Base-by-base conservation (phyloP, 1,140 invertebrate genomes). In the Drosophila repleta region DNA sequence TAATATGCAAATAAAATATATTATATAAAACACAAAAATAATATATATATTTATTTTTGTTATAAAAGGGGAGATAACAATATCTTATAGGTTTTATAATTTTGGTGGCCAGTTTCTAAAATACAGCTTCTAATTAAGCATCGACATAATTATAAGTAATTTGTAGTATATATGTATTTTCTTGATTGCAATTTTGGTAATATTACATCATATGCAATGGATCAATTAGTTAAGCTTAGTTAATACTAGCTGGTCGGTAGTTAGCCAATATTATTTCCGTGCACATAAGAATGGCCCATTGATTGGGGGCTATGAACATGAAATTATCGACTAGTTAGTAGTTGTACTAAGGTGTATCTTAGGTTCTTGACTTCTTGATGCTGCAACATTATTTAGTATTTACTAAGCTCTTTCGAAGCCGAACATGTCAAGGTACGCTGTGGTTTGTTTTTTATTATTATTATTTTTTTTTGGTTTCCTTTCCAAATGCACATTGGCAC, bases 341-440 rank as follows among this genome's bases (percentile, higher is more conserved):
- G 18, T 20, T 20, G 55, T 60, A 60, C 69, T 72, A 35, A 49
- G 37, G 18, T 35, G 60, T n/a, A 24, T 46, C 45, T 67, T 20
- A 35, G 26, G 46, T 57, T 61, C 49, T 48, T 53, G 43, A 17
- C 11, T 49, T 37, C 15, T 55, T 49, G 39, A 55, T 62, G 49
- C 60, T 66, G 68, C 46, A 60, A 60, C 48, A 39, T 48, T 55
- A 43, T 29, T 45, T 4, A 24, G 17, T 37, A 43, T 26, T 68
- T 26, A 26, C 4, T 43, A 41, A 43, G 55, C 35, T 43, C 24
- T 39, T 26, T 55, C 29, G 51, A 65, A 20, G 41, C 13, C 53
- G 45, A 46, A 24, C 48, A 53, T 64, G 74, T 76, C 74, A 76
- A 76, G 74, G 74, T 60, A 69, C 29, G 8, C 21, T 74, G 69